Evolutionary conservation across 2,797 vertebrate species (phyloP).

Genomic region (Nannoperca obscura): DNA sequence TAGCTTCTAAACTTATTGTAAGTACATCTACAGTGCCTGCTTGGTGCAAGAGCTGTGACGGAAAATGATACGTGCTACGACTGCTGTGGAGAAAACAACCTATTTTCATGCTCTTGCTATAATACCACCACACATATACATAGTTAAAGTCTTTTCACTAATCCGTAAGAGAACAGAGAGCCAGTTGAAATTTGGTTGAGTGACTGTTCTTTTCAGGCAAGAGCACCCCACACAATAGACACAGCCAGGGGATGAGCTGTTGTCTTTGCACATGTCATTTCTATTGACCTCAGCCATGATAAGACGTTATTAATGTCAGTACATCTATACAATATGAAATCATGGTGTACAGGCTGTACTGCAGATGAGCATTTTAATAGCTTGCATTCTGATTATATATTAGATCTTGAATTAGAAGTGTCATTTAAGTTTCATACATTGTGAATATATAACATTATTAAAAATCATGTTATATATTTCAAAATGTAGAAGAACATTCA

Average conservation of each 20-base stretch:
- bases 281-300: constrained; percentile 7
- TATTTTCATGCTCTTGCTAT: constrained; percentile 3
- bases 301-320: constrained; percentile 35
- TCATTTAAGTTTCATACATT: constrained; percentile 7
- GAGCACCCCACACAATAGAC: not conserved
- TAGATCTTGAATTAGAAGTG: constrained; percentile 13
- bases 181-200: constrained; percentile 19
- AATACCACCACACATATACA: not conserved
- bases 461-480: not conserved
- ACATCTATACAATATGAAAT: constrained; percentile 4
- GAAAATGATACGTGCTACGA: not conserved
- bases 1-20: not conserved
- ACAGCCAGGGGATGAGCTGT: constrained; percentile 4
- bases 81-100: constrained; percentile 6
- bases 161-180: not conserved
- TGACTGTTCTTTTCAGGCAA: constrained; percentile 23
- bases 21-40: not conserved
- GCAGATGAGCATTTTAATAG: constrained; percentile 10
- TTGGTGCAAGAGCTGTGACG: not conserved
- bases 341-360: not conserved
- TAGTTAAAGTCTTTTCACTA: constrained; percentile 7
- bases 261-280: constrained; percentile 24
- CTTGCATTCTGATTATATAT: not conserved
- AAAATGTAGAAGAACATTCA: not conserved
- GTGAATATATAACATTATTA: not conserved